Evolutionary conservation across 2,113 vertebrate genomes (phyloP).

Genomic region (Gavialis gangeticus): DNA sequence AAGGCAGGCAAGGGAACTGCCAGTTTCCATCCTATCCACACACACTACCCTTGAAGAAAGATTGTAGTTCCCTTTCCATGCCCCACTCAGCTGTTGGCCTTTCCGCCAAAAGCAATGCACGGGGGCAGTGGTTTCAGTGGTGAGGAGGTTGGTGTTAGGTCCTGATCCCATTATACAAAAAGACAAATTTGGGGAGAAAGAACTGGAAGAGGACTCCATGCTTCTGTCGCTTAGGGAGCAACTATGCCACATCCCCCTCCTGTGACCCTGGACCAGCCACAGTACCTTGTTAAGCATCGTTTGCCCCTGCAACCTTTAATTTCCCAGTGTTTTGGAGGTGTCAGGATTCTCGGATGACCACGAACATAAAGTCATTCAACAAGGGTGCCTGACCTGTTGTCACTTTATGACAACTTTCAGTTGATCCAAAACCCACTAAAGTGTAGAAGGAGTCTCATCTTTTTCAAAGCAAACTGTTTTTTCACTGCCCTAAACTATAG

Average conservation of each 20-base stretch:
- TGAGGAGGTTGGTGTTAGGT: neutral
- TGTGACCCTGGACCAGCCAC: neutral
- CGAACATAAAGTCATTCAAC: neutral
- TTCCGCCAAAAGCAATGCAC: rapidly evolving
- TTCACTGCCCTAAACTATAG: neutral
- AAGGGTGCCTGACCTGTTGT: neutral
- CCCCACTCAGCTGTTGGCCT: neutral
- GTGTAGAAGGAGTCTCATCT: neutral
- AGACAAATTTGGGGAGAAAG: neutral
- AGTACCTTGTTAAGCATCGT: neutral
- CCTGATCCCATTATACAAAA: neutral
- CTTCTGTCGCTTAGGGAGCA: no score
- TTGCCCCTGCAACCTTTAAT: neutral
- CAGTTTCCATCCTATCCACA: neutral
- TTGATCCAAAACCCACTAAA: neutral
- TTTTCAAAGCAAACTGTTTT: neutral
- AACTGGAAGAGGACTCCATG: neutral
- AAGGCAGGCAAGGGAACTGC: neutral
- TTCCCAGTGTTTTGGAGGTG: neutral
- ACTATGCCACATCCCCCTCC: neutral
- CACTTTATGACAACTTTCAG: neutral
- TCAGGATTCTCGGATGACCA: neutral
- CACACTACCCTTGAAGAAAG: neutral
- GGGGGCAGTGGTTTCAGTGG: neutral
- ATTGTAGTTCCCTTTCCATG: rapidly evolving